Base-by-base conservation (phyloP, 1,140 invertebrate species). In the Aleiodes sp. region DNA sequence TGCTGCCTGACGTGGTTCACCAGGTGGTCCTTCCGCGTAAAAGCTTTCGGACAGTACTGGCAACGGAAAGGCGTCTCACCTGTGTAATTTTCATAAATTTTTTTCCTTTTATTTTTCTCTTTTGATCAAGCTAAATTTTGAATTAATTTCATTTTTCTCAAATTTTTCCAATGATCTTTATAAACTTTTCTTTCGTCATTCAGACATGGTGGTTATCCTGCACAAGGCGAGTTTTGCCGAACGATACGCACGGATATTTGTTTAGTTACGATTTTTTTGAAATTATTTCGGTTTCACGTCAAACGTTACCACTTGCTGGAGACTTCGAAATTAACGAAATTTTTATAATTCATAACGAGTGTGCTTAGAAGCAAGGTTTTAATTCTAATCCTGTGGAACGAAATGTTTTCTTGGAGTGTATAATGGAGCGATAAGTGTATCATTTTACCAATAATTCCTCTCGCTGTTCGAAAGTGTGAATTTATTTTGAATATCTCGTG, bases 1-100 rank as follows among this genome's bases (percentile, higher is more conserved):
- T 94, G 93, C 74, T 88, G 88, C 70, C 88, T 87, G 62, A 90
- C 87, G 80, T 91, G 90, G 72, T 90, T 88, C 69, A 89, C 90
- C 76, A 91, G 82, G 75, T 91, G 89, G 76, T 91, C 89, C 79
- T 90, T 90, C 57, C 89, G 85, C 29, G 90, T 90, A 78, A 92
- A 92, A 61, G 88, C 87, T 84, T 91, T 92, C 21, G 88, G 87
- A 84, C 91, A 92, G 80, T 88, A 89, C 39, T 85, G 80, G 80
- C 90, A 91, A 61, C 87, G 82, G 80, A 89, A 90, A 3, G 86
- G 86, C 64, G 87, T 87, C 74, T 88, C 87, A 65, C 85, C 85
- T 84, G 73, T 72, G 72, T 70, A 73, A 64, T 76, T 79, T 74
- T 41, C 39, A 77, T 65, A 65, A 73, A n/a, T 67, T 69, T 70